Conservation (phyloP, 2,113 vertebrate species). For the Craseonycteris thonglongyai region DNA sequence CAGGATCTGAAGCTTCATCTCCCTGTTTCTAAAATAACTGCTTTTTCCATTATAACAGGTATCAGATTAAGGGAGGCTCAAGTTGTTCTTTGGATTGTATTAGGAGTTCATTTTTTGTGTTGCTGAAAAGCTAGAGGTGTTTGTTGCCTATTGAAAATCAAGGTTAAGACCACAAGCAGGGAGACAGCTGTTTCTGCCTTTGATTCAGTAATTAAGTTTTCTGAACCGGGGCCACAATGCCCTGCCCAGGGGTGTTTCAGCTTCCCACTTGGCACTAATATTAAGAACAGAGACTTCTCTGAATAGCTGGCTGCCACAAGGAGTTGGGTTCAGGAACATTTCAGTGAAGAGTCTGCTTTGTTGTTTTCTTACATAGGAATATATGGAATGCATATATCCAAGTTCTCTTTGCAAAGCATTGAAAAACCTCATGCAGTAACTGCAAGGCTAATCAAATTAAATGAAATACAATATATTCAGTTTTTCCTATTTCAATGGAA, state of each 20-base stretch:
- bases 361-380: not conserved
- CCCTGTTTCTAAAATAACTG: not conserved
- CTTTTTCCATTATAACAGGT: not conserved
- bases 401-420: not conserved
- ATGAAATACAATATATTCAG: not conserved
- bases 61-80: not conserved
- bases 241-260: not conserved
- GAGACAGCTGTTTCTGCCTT: not conserved
- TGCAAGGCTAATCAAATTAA: not conserved
- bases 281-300: not conserved
- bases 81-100: not conserved
- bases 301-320: not conserved
- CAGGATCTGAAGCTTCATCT: not conserved
- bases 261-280: not conserved
- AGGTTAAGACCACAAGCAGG: not conserved
- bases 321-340: not conserved
- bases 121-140: not conserved
- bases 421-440: not conserved
- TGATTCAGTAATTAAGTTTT: not conserved
- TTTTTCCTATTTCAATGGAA: not conserved
- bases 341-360: not conserved
- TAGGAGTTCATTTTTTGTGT: not conserved
- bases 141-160: not conserved
- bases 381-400: too few species aligned
- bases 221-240: not conserved